Base-by-base conservation (phyloP, 2,888 invertebrate species). In the Stictocephala bisonia region DNA sequence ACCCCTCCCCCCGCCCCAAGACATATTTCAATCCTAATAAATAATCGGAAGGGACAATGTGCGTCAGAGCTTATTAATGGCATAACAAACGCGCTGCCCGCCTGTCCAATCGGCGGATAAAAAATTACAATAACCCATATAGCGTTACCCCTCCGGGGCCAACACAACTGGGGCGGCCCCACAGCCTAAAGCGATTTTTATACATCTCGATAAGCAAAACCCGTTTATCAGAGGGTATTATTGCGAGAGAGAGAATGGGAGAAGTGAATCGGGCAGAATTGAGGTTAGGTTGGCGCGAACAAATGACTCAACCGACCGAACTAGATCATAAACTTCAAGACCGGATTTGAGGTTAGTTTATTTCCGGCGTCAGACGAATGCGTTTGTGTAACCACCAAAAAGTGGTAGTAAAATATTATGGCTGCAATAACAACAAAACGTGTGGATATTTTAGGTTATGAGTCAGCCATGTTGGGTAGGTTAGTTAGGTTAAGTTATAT, bases 151-250 rank as follows among this genome's bases (percentile, higher is more conserved):
- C 56, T 56, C 56, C 15, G 4, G 56, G 56, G 24, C 29, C 6
- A 3, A 56, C 27, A 44, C 15, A 44, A 44, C 44, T 15, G 44
- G 44, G 44, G 44, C 44, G 15, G 31, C 56, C 56, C 29, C 31
- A 31, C 29, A 31, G 56, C 27, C 31, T 56, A 29, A 68, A 68
- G 51, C 40, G 68, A 68, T 51, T 68, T 68, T 68, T 48, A 68
- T 51, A 50, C 31, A 51, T 18, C 35, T 18, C 40, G 64, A 64
- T 64, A 64, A 64, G 51, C 68, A 48, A 35, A 31, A 24, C 31
- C 22, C 51, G 35, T 68, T 51, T 51, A 68, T 68, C 68, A 68
- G 31, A 48, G 68, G 56, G 20, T 26, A 56, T 56, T 56, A 31
- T 56, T 26, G 31, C n/a, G n/a, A 56, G 26, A 27, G 27, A 18